phyloP scores from a whole-genome alignment of 2,888 invertebrate species.

The Xestobium rufovillosum region DNA sequence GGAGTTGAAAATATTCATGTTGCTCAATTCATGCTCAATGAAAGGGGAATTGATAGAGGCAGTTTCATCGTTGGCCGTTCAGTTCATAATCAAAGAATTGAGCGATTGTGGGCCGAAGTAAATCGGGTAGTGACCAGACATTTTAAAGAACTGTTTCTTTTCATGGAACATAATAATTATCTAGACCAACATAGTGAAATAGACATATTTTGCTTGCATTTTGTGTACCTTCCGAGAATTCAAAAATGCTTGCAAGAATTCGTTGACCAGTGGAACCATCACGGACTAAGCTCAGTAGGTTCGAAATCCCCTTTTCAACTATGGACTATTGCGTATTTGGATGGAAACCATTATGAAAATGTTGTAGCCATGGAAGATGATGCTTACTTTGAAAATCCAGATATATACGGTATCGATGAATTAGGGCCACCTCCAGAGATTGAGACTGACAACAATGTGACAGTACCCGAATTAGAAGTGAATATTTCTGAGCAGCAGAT shows the following conservation, averaged over 20 bases:
- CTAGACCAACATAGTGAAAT: slow-evolving; percentile 15
- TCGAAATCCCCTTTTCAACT: slow-evolving; percentile 13
- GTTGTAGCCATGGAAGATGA: slow-evolving; percentile 7
- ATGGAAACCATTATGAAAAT: slow-evolving; percentile 8
- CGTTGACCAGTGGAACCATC: slow-evolving; percentile 16
- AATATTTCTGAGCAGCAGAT: slow-evolving; percentile 9
- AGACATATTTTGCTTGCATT: slow-evolving; percentile 13
- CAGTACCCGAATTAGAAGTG: slow-evolving; percentile 10
- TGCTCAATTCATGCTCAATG: slow-evolving; percentile 15
- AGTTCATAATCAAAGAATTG: slow-evolving; percentile 18
- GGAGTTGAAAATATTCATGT: slow-evolving; percentile 18
- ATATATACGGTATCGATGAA: slow-evolving; percentile 14
- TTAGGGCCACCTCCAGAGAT: slow-evolving; percentile 10
- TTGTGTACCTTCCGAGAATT: slow-evolving; percentile 16
- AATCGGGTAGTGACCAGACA: slow-evolving; percentile 15
- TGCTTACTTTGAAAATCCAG: slow-evolving; percentile 10
- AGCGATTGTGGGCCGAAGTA: slow-evolving; percentile 18
- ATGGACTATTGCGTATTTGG: slow-evolving; percentile 14
- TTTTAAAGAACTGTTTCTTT: slow-evolving; percentile 15
- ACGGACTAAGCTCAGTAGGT: slow-evolving; percentile 14
- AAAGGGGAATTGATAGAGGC: slow-evolving; percentile 14
- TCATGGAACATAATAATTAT: slow-evolving; percentile 13
- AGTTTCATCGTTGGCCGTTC: slow-evolving; percentile 18
- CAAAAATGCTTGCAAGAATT: slow-evolving; percentile 13
- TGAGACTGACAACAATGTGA: slow-evolving; percentile 12